Evolutionary conservation across 2,797 vertebrate genomes (phyloP).

Genomic region (Dryobates pubescens): DNA sequence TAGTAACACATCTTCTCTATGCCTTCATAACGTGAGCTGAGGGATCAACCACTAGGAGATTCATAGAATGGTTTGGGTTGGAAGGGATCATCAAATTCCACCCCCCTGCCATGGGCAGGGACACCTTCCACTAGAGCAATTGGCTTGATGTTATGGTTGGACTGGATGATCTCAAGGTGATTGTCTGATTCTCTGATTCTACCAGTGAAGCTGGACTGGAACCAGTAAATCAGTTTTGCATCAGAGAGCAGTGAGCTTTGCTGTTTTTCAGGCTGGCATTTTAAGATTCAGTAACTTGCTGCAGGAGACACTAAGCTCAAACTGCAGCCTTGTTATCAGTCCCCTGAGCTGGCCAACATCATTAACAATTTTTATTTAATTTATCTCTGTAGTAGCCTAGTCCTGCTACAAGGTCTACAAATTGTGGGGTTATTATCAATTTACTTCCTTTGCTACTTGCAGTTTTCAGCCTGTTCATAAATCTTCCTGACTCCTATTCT

Average conservation of each 20-base stretch:
- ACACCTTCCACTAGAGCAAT: too few relatives aligned
- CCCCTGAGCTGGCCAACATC: not conserved
- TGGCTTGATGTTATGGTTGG: too few relatives aligned
- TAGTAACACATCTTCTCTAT: not conserved
- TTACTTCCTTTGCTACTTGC: not conserved
- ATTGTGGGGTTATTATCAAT: not conserved
- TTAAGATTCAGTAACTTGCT: not conserved
- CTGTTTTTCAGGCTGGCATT: not conserved
- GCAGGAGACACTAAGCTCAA: not conserved
- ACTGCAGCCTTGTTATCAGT: not conserved
- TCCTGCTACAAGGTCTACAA: not conserved
- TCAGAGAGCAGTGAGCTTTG: not conserved
- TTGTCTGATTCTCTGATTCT: too few relatives aligned
- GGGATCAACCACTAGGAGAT: not conserved
- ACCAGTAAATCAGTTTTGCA: not conserved
- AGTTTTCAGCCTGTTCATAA: not conserved
- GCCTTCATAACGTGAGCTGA: not conserved
- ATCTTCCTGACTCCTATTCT: not conserved
- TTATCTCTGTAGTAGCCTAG: slow-evolving; percentile 8
- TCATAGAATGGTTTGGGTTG: too few relatives aligned
- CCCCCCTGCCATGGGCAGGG: too few relatives aligned
- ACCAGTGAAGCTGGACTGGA: not conserved
- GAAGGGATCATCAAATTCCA: too few relatives aligned
- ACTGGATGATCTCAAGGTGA: too few relatives aligned
- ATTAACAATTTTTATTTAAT: slow-evolving; percentile 28